phyloP scores from a whole-genome alignment of 2,113 vertebrate genomes.

The Microtus oregoni region DNA sequence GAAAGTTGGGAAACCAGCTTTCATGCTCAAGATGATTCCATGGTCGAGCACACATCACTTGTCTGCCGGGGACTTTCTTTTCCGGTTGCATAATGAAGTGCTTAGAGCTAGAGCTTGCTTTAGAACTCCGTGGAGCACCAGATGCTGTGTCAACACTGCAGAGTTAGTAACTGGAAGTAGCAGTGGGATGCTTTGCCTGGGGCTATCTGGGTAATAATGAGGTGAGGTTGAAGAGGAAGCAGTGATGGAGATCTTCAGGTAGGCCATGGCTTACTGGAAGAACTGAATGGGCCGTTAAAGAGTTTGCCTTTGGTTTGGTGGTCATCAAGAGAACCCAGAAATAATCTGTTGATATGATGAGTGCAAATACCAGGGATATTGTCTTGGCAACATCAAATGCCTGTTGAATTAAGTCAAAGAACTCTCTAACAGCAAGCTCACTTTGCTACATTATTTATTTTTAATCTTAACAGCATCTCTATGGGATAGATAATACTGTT shows the following conservation, averaged over 20 bases:
- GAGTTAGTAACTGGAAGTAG: slow-evolving; percentile 10
- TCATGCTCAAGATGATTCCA: background rate
- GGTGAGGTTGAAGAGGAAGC: background rate
- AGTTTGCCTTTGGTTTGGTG: slow-evolving; percentile 32
- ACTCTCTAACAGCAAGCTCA: background rate
- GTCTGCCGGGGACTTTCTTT: slow-evolving; percentile 21
- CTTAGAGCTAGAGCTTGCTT: background rate
- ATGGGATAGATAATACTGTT: background rate
- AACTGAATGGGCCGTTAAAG: background rate
- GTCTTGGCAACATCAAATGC: slow-evolving; percentile 1
- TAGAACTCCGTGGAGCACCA: background rate
- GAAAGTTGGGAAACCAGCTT: background rate
- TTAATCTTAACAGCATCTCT: slow-evolving; percentile 8
- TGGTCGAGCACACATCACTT: background rate
- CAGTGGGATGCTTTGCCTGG: background rate
- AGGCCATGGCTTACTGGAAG: background rate
- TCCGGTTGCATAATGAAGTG: slow-evolving; percentile 32
- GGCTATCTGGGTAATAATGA: background rate
- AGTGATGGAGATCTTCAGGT: background rate
- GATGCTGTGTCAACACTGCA: slow-evolving; percentile 8
- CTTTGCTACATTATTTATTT: slow-evolving; percentile 33
- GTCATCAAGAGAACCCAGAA: background rate
- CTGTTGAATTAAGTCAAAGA: slow-evolving; percentile 6
- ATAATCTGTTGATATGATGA: background rate
- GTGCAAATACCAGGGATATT: background rate